Percentiles rank a stretch among this genome's conserved stretches.
These are phyloP conservation scores for Sitodiplosis mosellana DNA, from an alignment of 1,140 invertebrate species.

Conservation along the genomic window DNA sequence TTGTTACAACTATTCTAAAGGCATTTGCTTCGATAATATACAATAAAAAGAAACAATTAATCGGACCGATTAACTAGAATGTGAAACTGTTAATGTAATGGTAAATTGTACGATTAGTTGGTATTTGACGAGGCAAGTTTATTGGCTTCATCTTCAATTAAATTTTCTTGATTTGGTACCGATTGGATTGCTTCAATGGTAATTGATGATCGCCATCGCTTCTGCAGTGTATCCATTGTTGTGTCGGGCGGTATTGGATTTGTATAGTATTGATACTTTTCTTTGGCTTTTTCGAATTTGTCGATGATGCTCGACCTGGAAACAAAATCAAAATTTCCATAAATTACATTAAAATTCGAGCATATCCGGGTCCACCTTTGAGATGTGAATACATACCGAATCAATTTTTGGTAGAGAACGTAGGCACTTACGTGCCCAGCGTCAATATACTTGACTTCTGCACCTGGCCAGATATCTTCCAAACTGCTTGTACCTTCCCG, in stretches of 20 bases:
- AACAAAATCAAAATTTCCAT: slow-evolving; percentile 9
- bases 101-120: too few relatives aligned
- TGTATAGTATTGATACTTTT: slow-evolving; percentile 15
- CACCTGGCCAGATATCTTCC: slow-evolving; percentile 81
- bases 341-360: not conserved
- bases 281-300: slow-evolving; percentile 40
- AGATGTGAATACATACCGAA: slow-evolving; percentile 41
- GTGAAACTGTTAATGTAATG: too few relatives aligned
- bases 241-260: slow-evolving; percentile 4
- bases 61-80: too few relatives aligned
- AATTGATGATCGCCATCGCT: slow-evolving; percentile 4
- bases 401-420: slow-evolving; percentile 65
- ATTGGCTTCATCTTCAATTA: too few relatives aligned
- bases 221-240: slow-evolving; percentile 11
- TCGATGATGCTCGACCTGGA: slow-evolving; percentile 40
- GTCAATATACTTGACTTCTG: slow-evolving; percentile 69
- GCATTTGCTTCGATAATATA: too few relatives aligned
- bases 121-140: too few relatives aligned
- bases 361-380: not conserved
- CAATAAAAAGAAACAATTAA: too few relatives aligned
- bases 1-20: too few relatives aligned
- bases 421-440: slow-evolving; percentile 84
- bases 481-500: slow-evolving; percentile 61
- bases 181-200: not conserved
- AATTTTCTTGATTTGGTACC: not conserved